phyloP scores from a whole-genome alignment of 2,113 vertebrate genomes.

The Oncorhynchus keta region DNA sequence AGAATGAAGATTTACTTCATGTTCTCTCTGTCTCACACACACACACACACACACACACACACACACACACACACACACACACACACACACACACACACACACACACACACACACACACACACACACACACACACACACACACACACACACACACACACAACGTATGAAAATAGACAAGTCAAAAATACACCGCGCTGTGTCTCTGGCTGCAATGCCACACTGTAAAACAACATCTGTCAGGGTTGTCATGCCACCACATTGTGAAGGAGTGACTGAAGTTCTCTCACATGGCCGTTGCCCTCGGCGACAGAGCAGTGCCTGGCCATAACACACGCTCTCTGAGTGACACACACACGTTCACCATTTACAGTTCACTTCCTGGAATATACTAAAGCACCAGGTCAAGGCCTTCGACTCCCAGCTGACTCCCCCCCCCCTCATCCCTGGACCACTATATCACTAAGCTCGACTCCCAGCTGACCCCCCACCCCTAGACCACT shows the following conservation, averaged over 20 bases:
- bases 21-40: too few relatives aligned
- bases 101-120: too few relatives aligned
- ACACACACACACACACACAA: too few relatives aligned
- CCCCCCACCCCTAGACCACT: too few relatives aligned
- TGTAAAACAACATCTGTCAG: constrained; percentile 8
- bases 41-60: too few relatives aligned
- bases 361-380: background rate
- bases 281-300: constrained; percentile 33
- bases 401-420: background rate
- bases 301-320: constrained; percentile 30
- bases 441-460: too few relatives aligned
- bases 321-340: background rate
- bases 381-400: background rate
- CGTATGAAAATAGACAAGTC: too few relatives aligned
- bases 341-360: background rate
- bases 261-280: constrained; percentile 6
- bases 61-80: too few relatives aligned
- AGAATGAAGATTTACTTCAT: too few relatives aligned
- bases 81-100: too few relatives aligned
- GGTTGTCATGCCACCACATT: background rate
- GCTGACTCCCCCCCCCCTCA: background rate
- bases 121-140: too few relatives aligned
- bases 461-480: too few relatives aligned
- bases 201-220: constrained; percentile 13
- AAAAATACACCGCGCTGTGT: background rate